These are phyloP conservation scores for Drosophila hamatofila DNA, from an alignment of 2,888 invertebrate genomes.

Conservation along the genomic window DNA sequence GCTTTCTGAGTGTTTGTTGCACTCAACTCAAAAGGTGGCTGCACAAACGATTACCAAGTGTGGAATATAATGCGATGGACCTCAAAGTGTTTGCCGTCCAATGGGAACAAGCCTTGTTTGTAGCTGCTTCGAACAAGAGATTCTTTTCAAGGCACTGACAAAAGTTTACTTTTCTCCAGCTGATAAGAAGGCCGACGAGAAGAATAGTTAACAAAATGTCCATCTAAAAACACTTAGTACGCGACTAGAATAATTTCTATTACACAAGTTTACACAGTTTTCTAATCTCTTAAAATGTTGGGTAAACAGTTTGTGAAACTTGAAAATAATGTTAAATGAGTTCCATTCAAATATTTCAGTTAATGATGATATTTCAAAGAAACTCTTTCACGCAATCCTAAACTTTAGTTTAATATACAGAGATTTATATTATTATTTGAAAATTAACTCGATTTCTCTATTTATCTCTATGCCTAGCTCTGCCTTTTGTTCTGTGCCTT, in stretches of 20 bases:
- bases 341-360: not conserved
- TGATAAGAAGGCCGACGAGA: slow-evolving; percentile 25
- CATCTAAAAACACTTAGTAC: slow-evolving; percentile 1
- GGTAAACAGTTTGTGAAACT: not conserved
- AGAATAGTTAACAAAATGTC: slow-evolving; percentile 6
- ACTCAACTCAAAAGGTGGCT: slow-evolving; percentile 53
- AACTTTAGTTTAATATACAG: not conserved
- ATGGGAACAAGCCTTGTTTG: slow-evolving; percentile 33
- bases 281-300: not conserved
- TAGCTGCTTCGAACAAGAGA: slow-evolving; percentile 30
- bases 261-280: slow-evolving; percentile 6
- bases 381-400: not conserved
- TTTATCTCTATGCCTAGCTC: not conserved
- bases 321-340: not conserved
- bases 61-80: slow-evolving; percentile 41
- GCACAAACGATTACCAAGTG: slow-evolving; percentile 55
- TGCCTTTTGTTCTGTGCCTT: not conserved
- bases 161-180: slow-evolving; percentile 10
- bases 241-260: not conserved
- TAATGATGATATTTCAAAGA: not conserved
- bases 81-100: slow-evolving; percentile 35
- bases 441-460: slow-evolving; percentile 6
- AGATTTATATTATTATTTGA: not conserved
- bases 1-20: slow-evolving; percentile 11
- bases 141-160: slow-evolving; percentile 33